These are phyloP conservation scores for Gracilinanus agilis DNA, from an alignment of 2,113 vertebrate species.

Conservation along the genomic window DNA sequence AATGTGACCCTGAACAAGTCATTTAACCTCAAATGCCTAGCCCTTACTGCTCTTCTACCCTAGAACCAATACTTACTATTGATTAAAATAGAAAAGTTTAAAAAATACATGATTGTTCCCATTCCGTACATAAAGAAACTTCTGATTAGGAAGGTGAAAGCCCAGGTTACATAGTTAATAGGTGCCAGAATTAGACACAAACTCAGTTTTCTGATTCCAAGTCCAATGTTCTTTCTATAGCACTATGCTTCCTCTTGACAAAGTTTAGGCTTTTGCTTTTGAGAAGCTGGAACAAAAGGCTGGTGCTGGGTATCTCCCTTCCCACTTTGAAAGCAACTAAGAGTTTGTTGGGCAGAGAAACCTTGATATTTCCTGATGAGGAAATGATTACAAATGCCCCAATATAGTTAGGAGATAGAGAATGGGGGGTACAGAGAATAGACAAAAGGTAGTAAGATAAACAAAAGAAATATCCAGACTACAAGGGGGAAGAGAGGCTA, in stretches of 20 bases:
- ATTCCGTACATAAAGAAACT: neutral
- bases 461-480: neutral
- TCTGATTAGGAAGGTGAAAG: neutral
- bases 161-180: neutral
- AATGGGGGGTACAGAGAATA: neutral
- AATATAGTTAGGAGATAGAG: accelerated
- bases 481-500: neutral
- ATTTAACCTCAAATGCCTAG: too few species aligned
- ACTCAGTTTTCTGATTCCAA: neutral
- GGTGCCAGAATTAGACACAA: neutral
- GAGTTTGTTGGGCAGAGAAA: neutral
- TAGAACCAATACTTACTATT: too few species aligned
- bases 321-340: neutral
- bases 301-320: neutral
- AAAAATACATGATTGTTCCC: neutral
- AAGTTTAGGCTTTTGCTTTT: neutral
- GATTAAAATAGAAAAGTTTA: too few species aligned
- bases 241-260: neutral
- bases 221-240: neutral
- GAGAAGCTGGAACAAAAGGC: neutral
- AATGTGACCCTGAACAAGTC: too few species aligned
- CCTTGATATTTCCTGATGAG: neutral
- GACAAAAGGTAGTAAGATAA: neutral
- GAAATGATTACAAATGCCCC: neutral
- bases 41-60: too few species aligned